Base-by-base conservation (phyloP, 2,113 vertebrate genomes). In the Lepidothrix coronata region DNA sequence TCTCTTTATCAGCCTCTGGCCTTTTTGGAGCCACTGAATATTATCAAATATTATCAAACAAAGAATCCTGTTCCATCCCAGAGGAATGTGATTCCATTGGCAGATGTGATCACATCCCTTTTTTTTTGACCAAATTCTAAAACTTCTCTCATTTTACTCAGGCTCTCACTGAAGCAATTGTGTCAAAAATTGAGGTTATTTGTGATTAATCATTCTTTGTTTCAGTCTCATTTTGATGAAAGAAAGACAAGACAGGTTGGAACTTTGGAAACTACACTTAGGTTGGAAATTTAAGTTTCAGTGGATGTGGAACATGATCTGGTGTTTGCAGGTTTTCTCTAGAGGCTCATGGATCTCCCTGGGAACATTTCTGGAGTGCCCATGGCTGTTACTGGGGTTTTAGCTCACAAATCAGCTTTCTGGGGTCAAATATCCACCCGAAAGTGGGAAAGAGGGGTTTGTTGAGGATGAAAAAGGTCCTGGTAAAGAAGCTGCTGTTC, bases 401-500 rank as follows among this genome's bases (percentile, higher is more conserved):
- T 28, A 41, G 8, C 22, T 91, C 33, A 39, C 1, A 3, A 54
- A 58, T 61, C 35, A 48, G 1, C 51, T 63, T 57, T 37, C 8
- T 4, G 8, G 16, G 44, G 18, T 22, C 65, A 39, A 0, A 3
- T 31, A 27, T 4, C 10, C 21, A 49, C 14, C 43, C 1, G 0
- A 35, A 44, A 33, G 5, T 14, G 39, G 21, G 41, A 66, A 81
- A 51, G 91, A 63, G 22, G 72, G 14, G 3, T 6, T 37, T 49
- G 4, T 2, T 31, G 14, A 51, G 33, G 49, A 48, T 44, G 16
- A 88, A 21, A 62, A 78, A 30, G 20, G 5, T 15, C 33, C 44
- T 70, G 59, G 51, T 43, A 35, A 78, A 0, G 4, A 44, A 81
- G 8, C 5, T 17, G 33, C 8, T 43, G 31, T 30, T 57, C 16